phyloP scores from a whole-genome alignment of 92 coral and sea anemone genomes.

The Galaxea fascicularis region DNA sequence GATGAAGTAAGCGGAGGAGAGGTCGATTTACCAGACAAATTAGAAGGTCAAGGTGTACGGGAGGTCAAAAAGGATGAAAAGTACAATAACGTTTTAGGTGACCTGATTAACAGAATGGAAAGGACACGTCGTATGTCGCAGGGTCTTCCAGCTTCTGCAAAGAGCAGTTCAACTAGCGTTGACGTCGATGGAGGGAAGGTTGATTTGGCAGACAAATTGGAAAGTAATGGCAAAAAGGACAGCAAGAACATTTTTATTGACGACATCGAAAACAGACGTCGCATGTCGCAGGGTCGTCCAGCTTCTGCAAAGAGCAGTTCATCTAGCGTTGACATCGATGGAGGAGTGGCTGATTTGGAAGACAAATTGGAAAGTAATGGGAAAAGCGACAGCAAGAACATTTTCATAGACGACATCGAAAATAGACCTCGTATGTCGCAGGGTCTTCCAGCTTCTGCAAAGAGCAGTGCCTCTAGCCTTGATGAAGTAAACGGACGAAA shows the following conservation, averaged over 20 bases:
- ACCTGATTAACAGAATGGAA: conserved; percentile 6
- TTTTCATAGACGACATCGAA: background rate
- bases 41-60: conserved; percentile 21
- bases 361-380: conserved; percentile 10
- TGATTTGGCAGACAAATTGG: no score
- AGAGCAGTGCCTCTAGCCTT: conserved; percentile 6
- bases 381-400: background rate
- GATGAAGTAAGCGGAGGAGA: conserved; percentile 1
- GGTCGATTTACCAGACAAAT: background rate
- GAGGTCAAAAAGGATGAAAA: no score
- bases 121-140: no score
- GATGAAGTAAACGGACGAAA: no score
- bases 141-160: no score
- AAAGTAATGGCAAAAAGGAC: background rate
- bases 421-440: no score
- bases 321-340: conserved; percentile 18
- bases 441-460: no score
- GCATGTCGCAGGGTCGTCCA: conserved; percentile 81
- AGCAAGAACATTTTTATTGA: background rate
- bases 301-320: conserved; percentile 22
- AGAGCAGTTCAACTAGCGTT: conserved; percentile 5
- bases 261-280: conserved; percentile 49
- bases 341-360: background rate
- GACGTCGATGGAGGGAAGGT: no score
- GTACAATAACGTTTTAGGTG: no score